phyloP scores from a whole-genome alignment of 2,113 vertebrate species.

The Pimephales promelas region DNA sequence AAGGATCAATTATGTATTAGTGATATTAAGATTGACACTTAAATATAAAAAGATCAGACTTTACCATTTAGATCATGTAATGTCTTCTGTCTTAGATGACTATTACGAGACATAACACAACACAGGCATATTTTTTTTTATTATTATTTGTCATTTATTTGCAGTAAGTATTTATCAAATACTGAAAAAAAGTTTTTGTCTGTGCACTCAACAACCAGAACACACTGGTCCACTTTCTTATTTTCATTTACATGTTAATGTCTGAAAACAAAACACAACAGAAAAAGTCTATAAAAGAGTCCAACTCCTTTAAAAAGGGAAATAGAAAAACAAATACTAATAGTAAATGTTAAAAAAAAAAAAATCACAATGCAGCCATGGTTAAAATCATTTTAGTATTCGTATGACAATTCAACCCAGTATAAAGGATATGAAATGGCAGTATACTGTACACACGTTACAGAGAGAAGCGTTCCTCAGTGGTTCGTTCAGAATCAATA shows the following conservation, averaged over 20 bases:
- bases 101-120: neutral
- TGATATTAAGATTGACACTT: neutral
- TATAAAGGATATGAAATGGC: slow-evolving; percentile 54
- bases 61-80: neutral
- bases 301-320: slow-evolving; percentile 57
- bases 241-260: slow-evolving; percentile 52
- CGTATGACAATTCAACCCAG: slow-evolving; percentile 45
- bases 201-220: slow-evolving; percentile 57
- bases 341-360: slow-evolving; percentile 50
- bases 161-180: slow-evolving; percentile 60
- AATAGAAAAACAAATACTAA: slow-evolving; percentile 57
- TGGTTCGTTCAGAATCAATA: slow-evolving; percentile 53
- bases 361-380: slow-evolving; percentile 49
- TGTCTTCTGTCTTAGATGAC: neutral
- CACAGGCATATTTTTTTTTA: neutral
- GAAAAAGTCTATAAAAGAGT: slow-evolving; percentile 55
- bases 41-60: neutral
- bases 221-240: slow-evolving; percentile 40
- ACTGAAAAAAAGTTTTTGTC: slow-evolving; percentile 52
- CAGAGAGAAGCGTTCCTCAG: slow-evolving; percentile 48
- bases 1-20: neutral
- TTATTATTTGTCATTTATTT: slow-evolving; percentile 51
- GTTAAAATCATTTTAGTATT: slow-evolving; percentile 53
- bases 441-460: slow-evolving; percentile 43
- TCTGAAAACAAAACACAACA: slow-evolving; percentile 48